phyloP scores from a whole-genome alignment of 2,797 vertebrate genomes.

The Scomberomorus guttatus region DNA sequence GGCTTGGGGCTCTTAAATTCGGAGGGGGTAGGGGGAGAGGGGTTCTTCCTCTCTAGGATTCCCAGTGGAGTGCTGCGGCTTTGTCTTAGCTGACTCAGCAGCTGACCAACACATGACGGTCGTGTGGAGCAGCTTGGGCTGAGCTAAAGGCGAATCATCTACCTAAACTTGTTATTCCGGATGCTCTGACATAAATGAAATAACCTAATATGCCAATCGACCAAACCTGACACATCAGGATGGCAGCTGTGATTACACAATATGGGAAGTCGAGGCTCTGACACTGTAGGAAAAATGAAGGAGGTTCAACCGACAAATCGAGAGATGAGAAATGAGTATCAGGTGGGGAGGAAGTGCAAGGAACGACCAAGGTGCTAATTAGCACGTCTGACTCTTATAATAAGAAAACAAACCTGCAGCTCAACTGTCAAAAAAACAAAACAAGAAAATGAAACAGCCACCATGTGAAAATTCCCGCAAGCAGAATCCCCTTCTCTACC shows the following conservation, averaged over 20 bases:
- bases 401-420: constrained; percentile 57
- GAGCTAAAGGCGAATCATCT: constrained; percentile 13
- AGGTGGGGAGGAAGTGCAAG: constrained; percentile 60
- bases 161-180: neutral
- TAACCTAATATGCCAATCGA: neutral
- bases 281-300: neutral
- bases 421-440: constrained; percentile 51
- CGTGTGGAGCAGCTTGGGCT: constrained; percentile 17
- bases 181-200: neutral
- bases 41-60: constrained; percentile 54
- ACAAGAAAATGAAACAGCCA: constrained; percentile 44
- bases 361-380: constrained; percentile 54
- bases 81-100: constrained; percentile 73
- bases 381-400: constrained; percentile 46
- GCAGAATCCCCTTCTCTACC: constrained; percentile 32
- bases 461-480: constrained; percentile 77
- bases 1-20: constrained; percentile 29
- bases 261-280: neutral
- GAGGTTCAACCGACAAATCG: constrained; percentile 20
- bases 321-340: constrained; percentile 59
- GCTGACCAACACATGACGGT: constrained; percentile 36
- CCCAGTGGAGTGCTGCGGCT: constrained; percentile 54
- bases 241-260: neutral
- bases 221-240: neutral
- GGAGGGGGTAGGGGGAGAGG: constrained; percentile 28